phyloP scores from a whole-genome alignment of 2,113 vertebrate genomes.

The Aegotheles bennettii region DNA sequence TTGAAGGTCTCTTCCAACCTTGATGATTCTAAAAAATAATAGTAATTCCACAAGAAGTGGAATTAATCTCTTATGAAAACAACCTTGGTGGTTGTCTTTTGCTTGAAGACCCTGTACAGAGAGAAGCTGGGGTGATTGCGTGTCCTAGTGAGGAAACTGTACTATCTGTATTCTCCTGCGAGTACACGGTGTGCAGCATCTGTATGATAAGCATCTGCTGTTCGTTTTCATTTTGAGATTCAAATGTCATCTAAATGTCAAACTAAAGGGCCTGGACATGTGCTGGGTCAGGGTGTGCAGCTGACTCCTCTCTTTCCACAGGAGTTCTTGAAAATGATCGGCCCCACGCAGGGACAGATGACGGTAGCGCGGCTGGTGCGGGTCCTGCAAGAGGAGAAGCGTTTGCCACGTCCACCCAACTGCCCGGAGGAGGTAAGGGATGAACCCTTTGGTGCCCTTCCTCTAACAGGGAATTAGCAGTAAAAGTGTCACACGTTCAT shows the following conservation, averaged over 20 bases:
- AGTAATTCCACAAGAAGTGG: too few species aligned
- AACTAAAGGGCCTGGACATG: accelerated
- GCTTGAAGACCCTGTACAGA: neutral
- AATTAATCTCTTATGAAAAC: too few species aligned
- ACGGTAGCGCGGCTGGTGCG: slow-evolving; percentile 87
- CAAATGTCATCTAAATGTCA: neutral
- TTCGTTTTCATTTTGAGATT: neutral
- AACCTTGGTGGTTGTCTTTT: neutral
- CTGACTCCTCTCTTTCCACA: slow-evolving; percentile 53
- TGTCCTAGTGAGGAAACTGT: neutral
- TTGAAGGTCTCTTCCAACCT: too few species aligned
- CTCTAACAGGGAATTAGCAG: neutral
- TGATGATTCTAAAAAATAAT: too few species aligned
- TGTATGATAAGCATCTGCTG: accelerated
- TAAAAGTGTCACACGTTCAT: accelerated
- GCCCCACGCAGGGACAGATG: slow-evolving; percentile 91
- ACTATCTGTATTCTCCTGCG: accelerated
- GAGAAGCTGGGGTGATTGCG: neutral
- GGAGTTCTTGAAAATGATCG: slow-evolving; percentile 91
- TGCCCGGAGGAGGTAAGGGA: slow-evolving; percentile 80
- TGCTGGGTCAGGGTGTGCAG: accelerated
- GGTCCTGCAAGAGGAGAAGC: slow-evolving; percentile 80
- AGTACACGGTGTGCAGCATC: accelerated
- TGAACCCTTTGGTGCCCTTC: accelerated
- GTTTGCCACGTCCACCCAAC: slow-evolving; percentile 80